These are phyloP conservation scores for Drosophila biarmipes DNA, from an alignment of 1,140 invertebrate genomes.

Conservation along the genomic window DNA sequence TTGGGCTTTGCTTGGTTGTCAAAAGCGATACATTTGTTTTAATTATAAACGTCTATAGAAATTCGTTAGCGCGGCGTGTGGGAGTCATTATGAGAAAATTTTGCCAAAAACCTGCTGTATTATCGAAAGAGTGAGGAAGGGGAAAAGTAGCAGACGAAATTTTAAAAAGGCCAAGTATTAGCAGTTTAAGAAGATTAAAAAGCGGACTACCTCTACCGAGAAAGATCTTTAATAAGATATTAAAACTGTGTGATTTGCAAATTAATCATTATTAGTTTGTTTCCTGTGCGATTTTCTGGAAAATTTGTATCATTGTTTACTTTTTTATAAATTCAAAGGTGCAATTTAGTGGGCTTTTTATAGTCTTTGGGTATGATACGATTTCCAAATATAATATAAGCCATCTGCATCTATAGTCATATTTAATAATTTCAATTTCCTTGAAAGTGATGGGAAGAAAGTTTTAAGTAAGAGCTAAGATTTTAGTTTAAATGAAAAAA, in stretches of 20 bases:
- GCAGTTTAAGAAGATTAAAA: background rate
- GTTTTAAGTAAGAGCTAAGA: no score
- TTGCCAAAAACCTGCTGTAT: slow-evolving; percentile 28
- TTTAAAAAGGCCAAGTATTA: slow-evolving; percentile 9
- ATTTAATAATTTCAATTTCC: no score
- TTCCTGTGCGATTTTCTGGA: background rate
- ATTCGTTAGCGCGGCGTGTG: slow-evolving; percentile 20
- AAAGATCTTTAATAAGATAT: no score
- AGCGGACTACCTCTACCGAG: background rate
- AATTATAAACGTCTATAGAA: slow-evolving; percentile 49
- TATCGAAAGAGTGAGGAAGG: background rate
- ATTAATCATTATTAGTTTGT: background rate
- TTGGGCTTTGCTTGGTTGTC: slow-evolving; percentile 4
- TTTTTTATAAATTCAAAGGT: no score
- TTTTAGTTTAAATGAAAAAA: no score
- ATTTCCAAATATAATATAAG: no score
- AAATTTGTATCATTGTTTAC: background rate
- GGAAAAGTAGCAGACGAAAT: background rate
- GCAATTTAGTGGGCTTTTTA: no score
- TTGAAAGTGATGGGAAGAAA: no score
- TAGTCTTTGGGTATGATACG: no score
- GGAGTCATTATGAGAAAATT: slow-evolving; percentile 35
- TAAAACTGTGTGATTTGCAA: background rate
- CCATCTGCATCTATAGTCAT: no score
- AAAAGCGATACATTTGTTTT: slow-evolving; percentile 43